Evolutionary conservation across 2,113 vertebrate genomes (phyloP).

Genomic region (Xiphias gladius): DNA sequence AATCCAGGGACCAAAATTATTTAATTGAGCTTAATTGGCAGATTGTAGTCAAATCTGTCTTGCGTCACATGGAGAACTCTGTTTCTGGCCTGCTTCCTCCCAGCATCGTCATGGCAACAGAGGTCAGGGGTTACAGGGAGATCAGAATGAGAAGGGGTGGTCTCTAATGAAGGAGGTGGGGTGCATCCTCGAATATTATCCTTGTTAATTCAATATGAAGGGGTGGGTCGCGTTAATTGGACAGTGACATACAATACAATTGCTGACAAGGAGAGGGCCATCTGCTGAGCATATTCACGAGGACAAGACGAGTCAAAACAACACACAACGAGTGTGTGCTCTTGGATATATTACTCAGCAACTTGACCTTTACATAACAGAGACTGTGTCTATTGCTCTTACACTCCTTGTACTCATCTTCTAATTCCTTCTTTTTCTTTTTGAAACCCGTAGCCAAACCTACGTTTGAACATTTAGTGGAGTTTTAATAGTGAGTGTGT

Average conservation of each 20-base stretch:
- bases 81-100: slow-evolving; percentile 33
- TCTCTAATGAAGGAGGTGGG: slow-evolving; percentile 37
- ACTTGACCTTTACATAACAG: slow-evolving; percentile 44
- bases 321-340: not conserved
- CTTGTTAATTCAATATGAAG: slow-evolving; percentile 57
- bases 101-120: slow-evolving; percentile 46
- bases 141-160: slow-evolving; percentile 11
- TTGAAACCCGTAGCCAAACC: not conserved
- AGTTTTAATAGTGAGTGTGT: slow-evolving; percentile 2
- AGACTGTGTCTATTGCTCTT: not conserved
- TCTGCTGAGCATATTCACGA: slow-evolving; percentile 23
- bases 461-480: not conserved
- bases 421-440: not conserved
- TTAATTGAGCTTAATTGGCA: not conserved
- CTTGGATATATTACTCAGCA: not conserved
- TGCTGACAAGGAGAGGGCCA: slow-evolving; percentile 46
- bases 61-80: not conserved
- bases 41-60: not conserved
- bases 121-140: slow-evolving; percentile 43
- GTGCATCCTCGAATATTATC: slow-evolving; percentile 22
- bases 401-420: slow-evolving; percentile 22
- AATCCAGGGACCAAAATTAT: not conserved
- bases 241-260: slow-evolving; percentile 41
- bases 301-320: slow-evolving; percentile 16
- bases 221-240: slow-evolving; percentile 62